A percentile compares a stretch with the other conserved stretches of the same genome.
Evolutionary conservation across 2,113 vertebrate genomes (phyloP).

Genomic region (Elephantulus edwardii): DNA sequence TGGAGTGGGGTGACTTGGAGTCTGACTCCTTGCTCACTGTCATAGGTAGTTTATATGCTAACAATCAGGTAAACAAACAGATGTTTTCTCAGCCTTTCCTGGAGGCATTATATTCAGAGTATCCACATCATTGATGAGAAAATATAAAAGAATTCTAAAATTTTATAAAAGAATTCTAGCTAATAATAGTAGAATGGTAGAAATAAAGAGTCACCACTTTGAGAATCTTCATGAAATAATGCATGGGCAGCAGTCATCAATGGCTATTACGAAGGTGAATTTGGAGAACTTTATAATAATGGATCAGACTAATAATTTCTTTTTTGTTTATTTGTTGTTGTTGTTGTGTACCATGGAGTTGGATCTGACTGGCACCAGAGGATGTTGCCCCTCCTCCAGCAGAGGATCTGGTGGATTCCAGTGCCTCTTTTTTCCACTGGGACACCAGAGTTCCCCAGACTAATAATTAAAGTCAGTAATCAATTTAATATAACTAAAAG

Average conservation of each 20-base stretch:
- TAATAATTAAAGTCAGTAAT: neutral
- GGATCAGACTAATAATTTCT: neutral
- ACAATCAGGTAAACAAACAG: neutral
- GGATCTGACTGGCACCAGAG: too few species aligned
- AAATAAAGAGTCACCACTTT: neutral
- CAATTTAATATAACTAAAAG: neutral
- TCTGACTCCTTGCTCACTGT: neutral
- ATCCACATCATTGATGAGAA: neutral
- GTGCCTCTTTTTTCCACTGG: too few species aligned
- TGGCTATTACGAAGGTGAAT: neutral
- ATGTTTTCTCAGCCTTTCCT: neutral
- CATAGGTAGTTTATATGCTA: neutral
- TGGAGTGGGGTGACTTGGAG: neutral
- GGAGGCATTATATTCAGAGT: neutral
- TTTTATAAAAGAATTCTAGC: neutral
- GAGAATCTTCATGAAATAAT: constrained; percentile 10
- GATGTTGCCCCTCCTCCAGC: too few species aligned
- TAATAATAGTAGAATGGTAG: neutral
- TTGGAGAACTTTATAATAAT: neutral
- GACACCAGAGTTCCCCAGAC: too few species aligned
- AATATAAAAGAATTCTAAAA: neutral
- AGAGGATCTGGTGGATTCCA: too few species aligned
- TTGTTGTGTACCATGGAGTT: too few species aligned
- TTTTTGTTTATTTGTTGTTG: too few species aligned
- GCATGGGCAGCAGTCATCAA: neutral